A percentile compares a stretch with the other conserved stretches of the same genome.
phyloP scores from a whole-genome alignment of 2,888 invertebrate genomes.

The Nebria brevicollis region DNA sequence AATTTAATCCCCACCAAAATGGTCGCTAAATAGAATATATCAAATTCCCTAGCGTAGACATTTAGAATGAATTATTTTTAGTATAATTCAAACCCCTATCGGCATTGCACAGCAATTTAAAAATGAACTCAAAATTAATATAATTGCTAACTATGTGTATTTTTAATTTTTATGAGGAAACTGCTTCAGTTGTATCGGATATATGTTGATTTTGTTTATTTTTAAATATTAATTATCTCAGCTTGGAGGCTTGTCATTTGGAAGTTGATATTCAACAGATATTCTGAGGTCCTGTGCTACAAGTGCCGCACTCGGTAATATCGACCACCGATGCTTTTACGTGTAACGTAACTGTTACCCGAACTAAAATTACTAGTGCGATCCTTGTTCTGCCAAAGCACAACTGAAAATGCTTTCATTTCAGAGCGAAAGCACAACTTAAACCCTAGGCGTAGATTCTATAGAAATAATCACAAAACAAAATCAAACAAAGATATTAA shows the following conservation, averaged over 20 bases:
- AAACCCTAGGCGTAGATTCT: neutral
- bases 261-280: conserved; percentile 37
- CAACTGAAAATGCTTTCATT: conserved; percentile 37
- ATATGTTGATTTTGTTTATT: neutral
- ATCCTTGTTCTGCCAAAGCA: conserved; percentile 36
- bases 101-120: conserved; percentile 11
- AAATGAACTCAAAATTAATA: neutral
- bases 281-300: conserved; percentile 19
- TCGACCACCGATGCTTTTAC: conserved; percentile 32
- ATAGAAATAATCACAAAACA: neutral
- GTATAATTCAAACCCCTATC: conserved; percentile 22
- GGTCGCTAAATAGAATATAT: no score
- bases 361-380: conserved; percentile 30
- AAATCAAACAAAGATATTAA: no score
- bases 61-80: conserved; percentile 2
- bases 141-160: neutral
- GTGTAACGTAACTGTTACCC: conserved; percentile 21
- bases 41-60: no score
- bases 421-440: neutral
- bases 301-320: conserved; percentile 44
- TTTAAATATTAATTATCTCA: neutral
- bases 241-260: neutral
- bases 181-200: neutral
- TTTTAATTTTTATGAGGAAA: neutral
- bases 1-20: no score